Evolutionary conservation across 2,888 invertebrate genomes (phyloP).

Genomic region (Drosophila nigricruria): DNA sequence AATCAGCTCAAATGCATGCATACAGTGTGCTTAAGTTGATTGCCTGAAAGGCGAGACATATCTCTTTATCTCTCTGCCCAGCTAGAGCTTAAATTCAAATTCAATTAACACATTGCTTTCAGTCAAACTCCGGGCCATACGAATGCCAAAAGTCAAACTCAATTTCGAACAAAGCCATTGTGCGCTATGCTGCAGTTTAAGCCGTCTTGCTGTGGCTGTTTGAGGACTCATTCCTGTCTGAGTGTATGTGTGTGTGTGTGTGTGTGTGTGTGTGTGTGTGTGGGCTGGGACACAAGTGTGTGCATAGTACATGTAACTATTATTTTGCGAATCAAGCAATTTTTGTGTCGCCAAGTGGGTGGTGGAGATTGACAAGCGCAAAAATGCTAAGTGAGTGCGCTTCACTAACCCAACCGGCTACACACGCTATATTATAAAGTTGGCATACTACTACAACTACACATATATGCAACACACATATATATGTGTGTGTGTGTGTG

Average conservation of each 20-base stretch:
- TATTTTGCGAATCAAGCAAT: conserved; percentile 79
- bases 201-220: conserved; percentile 3
- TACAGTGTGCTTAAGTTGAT: conserved; percentile 45
- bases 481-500: neutral
- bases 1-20: conserved; percentile 25
- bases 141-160: conserved; percentile 11
- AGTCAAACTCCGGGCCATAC: neutral
- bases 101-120: conserved; percentile 22
- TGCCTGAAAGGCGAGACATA: conserved; percentile 24
- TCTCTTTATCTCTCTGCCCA: neutral
- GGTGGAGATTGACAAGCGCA: conserved; percentile 33
- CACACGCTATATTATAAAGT: conserved; percentile 25
- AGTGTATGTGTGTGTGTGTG: neutral
- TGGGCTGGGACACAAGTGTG: conserved; percentile 23
- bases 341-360: conserved; percentile 50
- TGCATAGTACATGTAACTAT: conserved; percentile 29
- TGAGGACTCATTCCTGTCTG: neutral
- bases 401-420: conserved; percentile 9
- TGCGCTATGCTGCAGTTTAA: conserved; percentile 33
- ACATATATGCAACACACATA: neutral
- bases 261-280: conserved; percentile 5
- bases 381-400: conserved; percentile 20
- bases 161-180: conserved; percentile 28
- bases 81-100: conserved; percentile 18
- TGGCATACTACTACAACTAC: neutral